Evolutionary conservation across 2,797 vertebrate species (phyloP).

Genomic region (Alfaro cultratus): DNA sequence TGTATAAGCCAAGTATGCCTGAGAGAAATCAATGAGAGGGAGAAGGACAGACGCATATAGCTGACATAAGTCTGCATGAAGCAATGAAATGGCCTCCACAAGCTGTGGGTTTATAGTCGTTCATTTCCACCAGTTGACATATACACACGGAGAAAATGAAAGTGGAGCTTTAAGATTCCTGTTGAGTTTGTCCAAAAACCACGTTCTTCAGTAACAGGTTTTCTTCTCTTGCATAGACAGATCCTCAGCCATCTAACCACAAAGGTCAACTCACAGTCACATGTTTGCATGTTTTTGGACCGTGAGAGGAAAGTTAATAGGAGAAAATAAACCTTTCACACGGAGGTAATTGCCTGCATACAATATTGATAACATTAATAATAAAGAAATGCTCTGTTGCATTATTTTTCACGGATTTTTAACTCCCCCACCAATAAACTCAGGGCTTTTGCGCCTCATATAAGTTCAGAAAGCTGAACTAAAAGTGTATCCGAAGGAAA

Average conservation of each 20-base stretch:
- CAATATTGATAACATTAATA: not conserved
- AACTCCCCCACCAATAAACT: constrained; percentile 2
- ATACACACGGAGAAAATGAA: constrained; percentile 7
- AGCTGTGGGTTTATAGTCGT: not conserved
- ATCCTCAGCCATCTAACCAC: not conserved
- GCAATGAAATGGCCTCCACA: not conserved
- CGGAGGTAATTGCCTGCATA: not conserved
- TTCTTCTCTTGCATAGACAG: not conserved
- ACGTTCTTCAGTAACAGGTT: not conserved
- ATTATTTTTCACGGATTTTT: not conserved
- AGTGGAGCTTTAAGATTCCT: not conserved
- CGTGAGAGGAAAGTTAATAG: not conserved
- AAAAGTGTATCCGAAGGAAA: constrained; percentile 27
- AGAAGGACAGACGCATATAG: constrained; percentile 6
- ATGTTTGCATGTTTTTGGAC: not conserved
- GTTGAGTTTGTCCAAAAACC: not conserved
- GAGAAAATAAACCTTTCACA: not conserved
- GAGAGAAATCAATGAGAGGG: constrained; percentile 10
- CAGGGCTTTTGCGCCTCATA: constrained; percentile 13
- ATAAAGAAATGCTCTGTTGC: not conserved
- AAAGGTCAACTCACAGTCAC: not conserved
- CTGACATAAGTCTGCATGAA: not conserved
- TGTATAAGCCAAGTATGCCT: constrained; percentile 6
- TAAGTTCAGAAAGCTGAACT: constrained; percentile 51
- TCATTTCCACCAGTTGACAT: not conserved